Evolutionary conservation across 2,797 vertebrate genomes (phyloP).

Genomic region (Hypotaenidia philippensis): DNA sequence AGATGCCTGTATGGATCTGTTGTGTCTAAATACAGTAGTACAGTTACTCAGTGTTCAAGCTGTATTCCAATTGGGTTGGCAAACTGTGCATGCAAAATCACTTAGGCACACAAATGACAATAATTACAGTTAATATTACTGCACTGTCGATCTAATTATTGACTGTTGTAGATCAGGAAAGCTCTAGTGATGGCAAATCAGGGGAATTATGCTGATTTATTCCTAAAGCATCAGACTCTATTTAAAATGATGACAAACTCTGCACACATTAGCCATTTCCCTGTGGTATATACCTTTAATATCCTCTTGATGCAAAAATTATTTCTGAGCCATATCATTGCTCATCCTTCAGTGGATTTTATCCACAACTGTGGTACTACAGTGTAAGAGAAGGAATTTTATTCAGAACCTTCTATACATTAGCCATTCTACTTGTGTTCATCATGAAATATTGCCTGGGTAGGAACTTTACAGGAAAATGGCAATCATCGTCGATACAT

Average conservation of each 20-base stretch:
- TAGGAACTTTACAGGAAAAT: not conserved
- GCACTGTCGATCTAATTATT: not conserved
- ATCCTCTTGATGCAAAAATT: not conserved
- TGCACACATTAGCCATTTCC: not conserved
- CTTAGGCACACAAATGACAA: not conserved
- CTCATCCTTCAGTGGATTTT: conserved; percentile 2
- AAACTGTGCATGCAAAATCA: not conserved
- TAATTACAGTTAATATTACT: not conserved
- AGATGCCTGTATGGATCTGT: not conserved
- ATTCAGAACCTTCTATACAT: not conserved
- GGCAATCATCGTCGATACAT: not conserved
- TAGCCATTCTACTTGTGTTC: not conserved
- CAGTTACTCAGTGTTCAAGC: not conserved
- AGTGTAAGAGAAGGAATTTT: not conserved
- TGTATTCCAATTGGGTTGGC: not conserved
- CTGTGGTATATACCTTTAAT: not conserved
- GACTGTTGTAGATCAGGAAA: not conserved
- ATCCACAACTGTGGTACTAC: not conserved
- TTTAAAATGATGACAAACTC: not conserved
- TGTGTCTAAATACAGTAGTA: not conserved
- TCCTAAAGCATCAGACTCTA: not conserved
- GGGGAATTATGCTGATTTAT: not conserved
- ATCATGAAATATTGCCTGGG: not conserved
- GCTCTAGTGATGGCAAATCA: not conserved
- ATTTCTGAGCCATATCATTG: not conserved